phyloP scores from a whole-genome alignment of 2,797 vertebrate genomes.

The Mus caroli region DNA sequence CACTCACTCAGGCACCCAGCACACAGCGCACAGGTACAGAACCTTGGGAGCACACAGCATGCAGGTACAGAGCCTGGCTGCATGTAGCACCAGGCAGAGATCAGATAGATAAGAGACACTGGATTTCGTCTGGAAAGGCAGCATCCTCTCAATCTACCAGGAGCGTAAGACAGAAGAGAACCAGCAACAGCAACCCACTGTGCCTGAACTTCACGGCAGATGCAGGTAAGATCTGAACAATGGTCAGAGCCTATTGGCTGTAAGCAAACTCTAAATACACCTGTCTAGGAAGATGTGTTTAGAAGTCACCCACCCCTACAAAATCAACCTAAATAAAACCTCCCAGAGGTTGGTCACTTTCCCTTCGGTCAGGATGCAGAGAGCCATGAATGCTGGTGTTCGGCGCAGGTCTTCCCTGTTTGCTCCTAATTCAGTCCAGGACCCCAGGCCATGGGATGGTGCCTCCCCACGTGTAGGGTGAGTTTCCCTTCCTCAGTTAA shows the following conservation, averaged over 20 bases:
- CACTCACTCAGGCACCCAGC: fast-evolving
- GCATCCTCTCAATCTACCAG: neutral
- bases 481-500: neutral
- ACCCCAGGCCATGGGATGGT: neutral
- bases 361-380: neutral
- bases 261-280: neutral
- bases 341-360: neutral
- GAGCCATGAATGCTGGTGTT: neutral
- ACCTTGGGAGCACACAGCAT: too few relatives aligned
- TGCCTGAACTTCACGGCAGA: neutral
- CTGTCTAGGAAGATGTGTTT: neutral
- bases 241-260: neutral
- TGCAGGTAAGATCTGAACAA: neutral
- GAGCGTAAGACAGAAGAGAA: neutral
- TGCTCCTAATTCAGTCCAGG: neutral
- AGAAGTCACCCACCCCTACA: neutral
- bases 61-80: too few relatives aligned
- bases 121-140: neutral
- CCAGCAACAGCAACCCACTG: fast-evolving
- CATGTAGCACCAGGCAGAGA: neutral
- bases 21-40: too few relatives aligned
- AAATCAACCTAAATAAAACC: neutral
- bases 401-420: neutral
- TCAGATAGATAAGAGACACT: too few relatives aligned
- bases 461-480: neutral